These are phyloP conservation scores for Tricholaema leucomelas DNA, from an alignment of 2,113 vertebrate genomes.

Conservation along the genomic window DNA sequence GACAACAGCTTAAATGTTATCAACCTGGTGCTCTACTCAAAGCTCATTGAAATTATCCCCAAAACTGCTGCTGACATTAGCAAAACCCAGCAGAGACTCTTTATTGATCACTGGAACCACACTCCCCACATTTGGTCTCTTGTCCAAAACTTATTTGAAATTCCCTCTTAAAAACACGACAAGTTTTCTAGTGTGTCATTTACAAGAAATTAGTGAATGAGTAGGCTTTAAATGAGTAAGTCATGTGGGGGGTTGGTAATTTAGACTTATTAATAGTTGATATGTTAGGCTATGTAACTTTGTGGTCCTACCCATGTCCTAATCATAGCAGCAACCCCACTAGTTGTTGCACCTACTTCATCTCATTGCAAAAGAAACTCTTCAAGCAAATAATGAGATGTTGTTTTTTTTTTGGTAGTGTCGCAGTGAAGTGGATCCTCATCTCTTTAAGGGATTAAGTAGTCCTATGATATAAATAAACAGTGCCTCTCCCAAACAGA, in stretches of 20 bases:
- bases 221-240: neutral
- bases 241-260: neutral
- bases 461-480: neutral
- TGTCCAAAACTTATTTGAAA: neutral
- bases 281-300: neutral
- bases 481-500: neutral
- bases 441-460: neutral
- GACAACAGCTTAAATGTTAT: neutral
- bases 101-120: neutral
- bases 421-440: neutral
- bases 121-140: rapidly evolving
- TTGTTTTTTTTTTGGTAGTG: neutral
- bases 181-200: neutral
- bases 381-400: neutral
- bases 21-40: neutral
- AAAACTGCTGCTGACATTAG: neutral
- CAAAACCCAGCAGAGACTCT: neutral
- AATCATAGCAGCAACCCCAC: neutral
- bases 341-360: neutral
- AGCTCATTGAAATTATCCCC: neutral
- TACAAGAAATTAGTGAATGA: neutral
- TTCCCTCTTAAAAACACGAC: neutral
- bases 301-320: neutral
- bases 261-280: neutral
- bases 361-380: neutral